Evolutionary conservation across 2,113 vertebrate species (phyloP).

Genomic region (Anser brachyrhynchus): DNA sequence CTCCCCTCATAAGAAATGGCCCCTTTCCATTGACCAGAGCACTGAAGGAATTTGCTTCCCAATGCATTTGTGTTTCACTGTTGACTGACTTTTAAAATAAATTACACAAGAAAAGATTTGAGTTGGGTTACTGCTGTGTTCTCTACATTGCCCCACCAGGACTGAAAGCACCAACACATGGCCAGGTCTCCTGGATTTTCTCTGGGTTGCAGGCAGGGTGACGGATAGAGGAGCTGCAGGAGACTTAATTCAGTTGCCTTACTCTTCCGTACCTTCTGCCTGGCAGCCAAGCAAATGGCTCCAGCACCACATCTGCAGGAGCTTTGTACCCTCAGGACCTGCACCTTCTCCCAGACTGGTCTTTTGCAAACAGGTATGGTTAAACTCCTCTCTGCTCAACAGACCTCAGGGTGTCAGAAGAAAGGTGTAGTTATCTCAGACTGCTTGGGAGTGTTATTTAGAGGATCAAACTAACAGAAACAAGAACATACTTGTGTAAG

Average conservation of each 20-base stretch:
- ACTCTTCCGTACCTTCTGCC: not conserved
- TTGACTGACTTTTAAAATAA: not conserved
- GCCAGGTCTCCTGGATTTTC: not conserved
- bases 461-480: not conserved
- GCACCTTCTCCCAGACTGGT: not conserved
- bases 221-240: not conserved
- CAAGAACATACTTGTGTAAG: not conserved
- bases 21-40: not conserved
- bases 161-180: not conserved
- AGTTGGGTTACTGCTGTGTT: not conserved
- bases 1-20: not conserved
- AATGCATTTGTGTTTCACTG: not conserved
- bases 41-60: not conserved
- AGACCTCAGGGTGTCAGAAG: not conserved
- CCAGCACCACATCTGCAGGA: not conserved
- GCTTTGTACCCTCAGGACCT: not conserved
- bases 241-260: not conserved
- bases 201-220: not conserved
- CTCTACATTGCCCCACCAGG: not conserved
- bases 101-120: not conserved
- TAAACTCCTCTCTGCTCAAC: not conserved
- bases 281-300: not conserved
- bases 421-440: not conserved
- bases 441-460: not conserved
- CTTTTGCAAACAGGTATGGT: not conserved